Evolutionary conservation across 1,140 invertebrate genomes (phyloP).

Genomic region (Drosophila leontia): DNA sequence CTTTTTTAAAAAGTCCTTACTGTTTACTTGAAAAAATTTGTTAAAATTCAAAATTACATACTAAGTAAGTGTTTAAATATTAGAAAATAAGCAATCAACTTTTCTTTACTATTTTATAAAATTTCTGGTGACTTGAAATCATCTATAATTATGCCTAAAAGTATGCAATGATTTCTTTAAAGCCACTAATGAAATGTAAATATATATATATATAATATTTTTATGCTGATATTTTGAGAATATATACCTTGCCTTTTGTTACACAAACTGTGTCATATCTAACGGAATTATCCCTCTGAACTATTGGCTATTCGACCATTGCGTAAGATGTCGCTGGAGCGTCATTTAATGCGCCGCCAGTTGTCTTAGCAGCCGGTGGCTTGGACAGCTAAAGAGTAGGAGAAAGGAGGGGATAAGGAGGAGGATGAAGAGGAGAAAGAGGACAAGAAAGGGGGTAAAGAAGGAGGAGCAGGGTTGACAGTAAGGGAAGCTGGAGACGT

Average conservation of each 20-base stretch:
- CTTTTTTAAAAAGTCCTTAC: no score
- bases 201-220: no score
- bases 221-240: neutral
- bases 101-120: no score
- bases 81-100: no score
- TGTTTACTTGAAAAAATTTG: no score
- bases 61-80: no score
- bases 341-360: constrained; percentile 82
- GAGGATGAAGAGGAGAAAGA: neutral
- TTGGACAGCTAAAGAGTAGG: constrained; percentile 1
- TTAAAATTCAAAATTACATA: no score
- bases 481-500: constrained; percentile 51
- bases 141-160: neutral
- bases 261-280: constrained; percentile 11
- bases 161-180: no score
- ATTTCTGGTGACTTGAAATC: neutral
- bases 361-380: constrained; percentile 65
- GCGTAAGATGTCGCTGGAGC: constrained; percentile 82
- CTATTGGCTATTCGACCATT: constrained; percentile 62
- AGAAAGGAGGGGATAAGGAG: neutral
- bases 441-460: no score
- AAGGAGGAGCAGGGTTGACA: constrained; percentile 16
- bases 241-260: no score
- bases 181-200: no score
- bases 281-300: constrained; percentile 5